These are phyloP conservation scores for Eupsittula cactorum DNA, from an alignment of 2,113 vertebrate genomes.

Conservation along the genomic window DNA sequence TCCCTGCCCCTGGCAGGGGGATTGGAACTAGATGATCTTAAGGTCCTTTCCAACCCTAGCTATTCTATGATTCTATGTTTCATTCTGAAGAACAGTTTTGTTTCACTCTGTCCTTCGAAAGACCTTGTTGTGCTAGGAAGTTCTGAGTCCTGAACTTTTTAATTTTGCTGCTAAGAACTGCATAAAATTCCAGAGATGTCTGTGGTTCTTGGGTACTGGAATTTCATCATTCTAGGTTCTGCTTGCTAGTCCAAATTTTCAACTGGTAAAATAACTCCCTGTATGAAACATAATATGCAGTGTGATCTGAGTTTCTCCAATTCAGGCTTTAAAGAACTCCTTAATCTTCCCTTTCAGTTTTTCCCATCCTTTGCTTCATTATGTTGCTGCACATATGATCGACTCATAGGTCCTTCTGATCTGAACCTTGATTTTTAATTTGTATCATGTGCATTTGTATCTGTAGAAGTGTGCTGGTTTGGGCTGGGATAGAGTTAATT, in stretches of 20 bases:
- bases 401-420: not conserved
- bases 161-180: not conserved
- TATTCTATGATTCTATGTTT: not conserved
- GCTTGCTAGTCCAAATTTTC: not conserved
- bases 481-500: not conserved
- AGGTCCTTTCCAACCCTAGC: too few species aligned
- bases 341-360: not conserved
- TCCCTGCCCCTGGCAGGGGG: too few species aligned
- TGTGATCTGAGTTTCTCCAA: not conserved
- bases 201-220: not conserved
- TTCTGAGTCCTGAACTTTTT: not conserved
- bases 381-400: not conserved
- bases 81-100: not conserved
- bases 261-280: not conserved
- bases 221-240: not conserved
- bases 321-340: not conserved
- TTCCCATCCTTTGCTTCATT: not conserved
- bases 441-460: not conserved
- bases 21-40: too few species aligned
- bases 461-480: not conserved
- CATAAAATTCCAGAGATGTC: not conserved
- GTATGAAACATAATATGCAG: not conserved
- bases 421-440: not conserved
- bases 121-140: not conserved
- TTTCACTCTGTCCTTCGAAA: not conserved